A percentile compares a stretch with the other conserved stretches of the same genome.
Evolutionary conservation across 2,797 vertebrate genomes (phyloP).

Genomic region (Peromyscus eremicus): DNA sequence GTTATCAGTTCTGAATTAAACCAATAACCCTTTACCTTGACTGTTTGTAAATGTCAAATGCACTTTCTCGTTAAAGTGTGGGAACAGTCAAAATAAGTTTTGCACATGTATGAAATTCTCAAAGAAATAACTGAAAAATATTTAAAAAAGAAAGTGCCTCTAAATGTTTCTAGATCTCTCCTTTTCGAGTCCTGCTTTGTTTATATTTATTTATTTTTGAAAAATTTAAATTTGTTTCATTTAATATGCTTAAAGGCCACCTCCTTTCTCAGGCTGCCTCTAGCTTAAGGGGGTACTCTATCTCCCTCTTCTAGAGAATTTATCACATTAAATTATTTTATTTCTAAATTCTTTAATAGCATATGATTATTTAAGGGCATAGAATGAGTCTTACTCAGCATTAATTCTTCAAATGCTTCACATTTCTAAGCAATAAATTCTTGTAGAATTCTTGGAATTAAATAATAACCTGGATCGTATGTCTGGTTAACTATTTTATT

Average conservation of each 20-base stretch:
- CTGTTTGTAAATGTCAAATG: not conserved
- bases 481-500: not conserved
- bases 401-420: not conserved
- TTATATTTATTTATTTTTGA: not conserved
- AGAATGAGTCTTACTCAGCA: not conserved
- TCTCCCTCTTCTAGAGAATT: not conserved
- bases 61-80: not conserved
- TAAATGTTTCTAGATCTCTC: not conserved
- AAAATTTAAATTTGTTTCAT: not conserved
- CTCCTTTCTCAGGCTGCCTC: not conserved
- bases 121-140: not conserved
- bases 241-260: not conserved
- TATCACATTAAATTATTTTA: not conserved
- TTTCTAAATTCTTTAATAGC: not conserved
- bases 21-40: not conserved
- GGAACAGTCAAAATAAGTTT: not conserved
- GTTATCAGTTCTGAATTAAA: not conserved
- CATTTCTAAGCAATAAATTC: not conserved
- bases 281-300: not conserved
- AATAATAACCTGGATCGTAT: not conserved
- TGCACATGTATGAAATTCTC: not conserved
- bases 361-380: not conserved
- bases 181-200: not conserved
- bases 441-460: not conserved
- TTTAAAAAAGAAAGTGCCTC: not conserved